These are phyloP conservation scores for Tragelaphus buxtoni DNA, from an alignment of 2,113 vertebrate species.

Conservation along the genomic window DNA sequence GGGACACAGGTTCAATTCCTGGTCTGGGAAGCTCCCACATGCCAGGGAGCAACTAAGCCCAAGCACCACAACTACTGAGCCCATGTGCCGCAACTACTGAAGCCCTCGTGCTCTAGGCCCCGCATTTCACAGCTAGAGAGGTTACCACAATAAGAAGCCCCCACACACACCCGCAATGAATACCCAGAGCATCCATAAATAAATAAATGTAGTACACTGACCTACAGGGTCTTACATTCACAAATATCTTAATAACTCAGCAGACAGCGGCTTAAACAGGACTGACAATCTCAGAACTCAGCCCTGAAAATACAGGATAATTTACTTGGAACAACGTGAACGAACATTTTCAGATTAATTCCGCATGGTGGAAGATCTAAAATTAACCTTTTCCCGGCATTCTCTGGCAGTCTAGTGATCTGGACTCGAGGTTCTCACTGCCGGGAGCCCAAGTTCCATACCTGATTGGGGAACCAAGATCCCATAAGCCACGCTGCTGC, in stretches of 20 bases:
- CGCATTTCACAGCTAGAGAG: not conserved
- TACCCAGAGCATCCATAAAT: not conserved
- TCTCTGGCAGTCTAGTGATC: not conserved
- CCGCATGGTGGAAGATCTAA: not conserved
- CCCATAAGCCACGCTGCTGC: too few relatives aligned
- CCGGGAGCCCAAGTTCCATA: not conserved
- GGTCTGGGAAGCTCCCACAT: not conserved
- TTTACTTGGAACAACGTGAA: not conserved
- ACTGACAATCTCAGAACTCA: not conserved
- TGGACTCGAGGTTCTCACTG: not conserved
- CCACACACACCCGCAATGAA: not conserved
- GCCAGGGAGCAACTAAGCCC: not conserved
- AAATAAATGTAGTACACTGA: not conserved
- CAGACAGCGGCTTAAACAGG: not conserved
- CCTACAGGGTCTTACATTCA: not conserved
- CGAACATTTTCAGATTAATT: constrained; percentile 8
- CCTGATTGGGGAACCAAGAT: not conserved
- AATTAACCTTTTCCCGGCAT: not conserved
- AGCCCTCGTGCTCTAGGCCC: not conserved
- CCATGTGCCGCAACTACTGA: not conserved
- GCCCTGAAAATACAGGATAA: not conserved
- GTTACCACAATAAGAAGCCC: not conserved
- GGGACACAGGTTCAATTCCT: not conserved
- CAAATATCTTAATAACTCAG: not conserved
- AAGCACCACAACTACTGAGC: not conserved